These are phyloP conservation scores for Cololabis saira DNA, from an alignment of 2,113 vertebrate genomes.

Conservation along the genomic window DNA sequence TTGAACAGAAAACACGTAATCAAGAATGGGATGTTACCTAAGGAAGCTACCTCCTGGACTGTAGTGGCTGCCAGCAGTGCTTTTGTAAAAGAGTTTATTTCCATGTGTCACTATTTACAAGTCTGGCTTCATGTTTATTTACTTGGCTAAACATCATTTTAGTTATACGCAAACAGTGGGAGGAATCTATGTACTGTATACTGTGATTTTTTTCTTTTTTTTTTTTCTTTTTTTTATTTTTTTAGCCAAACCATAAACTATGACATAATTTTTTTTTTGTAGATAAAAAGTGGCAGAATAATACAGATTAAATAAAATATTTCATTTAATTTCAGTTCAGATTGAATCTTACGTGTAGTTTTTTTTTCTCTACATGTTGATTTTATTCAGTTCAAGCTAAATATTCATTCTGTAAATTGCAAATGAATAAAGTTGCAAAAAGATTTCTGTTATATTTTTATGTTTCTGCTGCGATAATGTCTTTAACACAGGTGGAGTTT, in stretches of 20 bases:
- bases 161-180: slow-evolving; percentile 88
- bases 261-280: slow-evolving; percentile 68
- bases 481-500: too few species aligned
- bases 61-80: slow-evolving; percentile 91
- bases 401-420: slow-evolving; percentile 55
- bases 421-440: slow-evolving; percentile 66
- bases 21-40: slow-evolving; percentile 91
- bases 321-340: slow-evolving; percentile 47
- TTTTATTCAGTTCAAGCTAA: slow-evolving; percentile 56
- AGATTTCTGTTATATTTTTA: too few species aligned
- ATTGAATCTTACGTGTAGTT: slow-evolving; percentile 52
- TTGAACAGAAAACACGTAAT: slow-evolving; percentile 78
- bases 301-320: slow-evolving; percentile 41
- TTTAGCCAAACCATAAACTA: not conserved
- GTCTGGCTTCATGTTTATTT: slow-evolving; percentile 84
- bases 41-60: slow-evolving; percentile 97
- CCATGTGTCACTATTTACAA: slow-evolving; percentile 73
- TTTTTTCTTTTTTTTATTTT: slow-evolving; percentile 86
- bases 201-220: slow-evolving; percentile 91
- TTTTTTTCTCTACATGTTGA: slow-evolving; percentile 36
- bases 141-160: slow-evolving; percentile 88
- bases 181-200: slow-evolving; percentile 90
- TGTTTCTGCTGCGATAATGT: too few species aligned
- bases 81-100: slow-evolving; percentile 81
- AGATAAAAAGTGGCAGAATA: slow-evolving; percentile 52